A percentile compares a stretch with the other conserved stretches of the same genome.
These are phyloP conservation scores for Alca torda DNA, from an alignment of 2,797 vertebrate genomes.

Conservation along the genomic window DNA sequence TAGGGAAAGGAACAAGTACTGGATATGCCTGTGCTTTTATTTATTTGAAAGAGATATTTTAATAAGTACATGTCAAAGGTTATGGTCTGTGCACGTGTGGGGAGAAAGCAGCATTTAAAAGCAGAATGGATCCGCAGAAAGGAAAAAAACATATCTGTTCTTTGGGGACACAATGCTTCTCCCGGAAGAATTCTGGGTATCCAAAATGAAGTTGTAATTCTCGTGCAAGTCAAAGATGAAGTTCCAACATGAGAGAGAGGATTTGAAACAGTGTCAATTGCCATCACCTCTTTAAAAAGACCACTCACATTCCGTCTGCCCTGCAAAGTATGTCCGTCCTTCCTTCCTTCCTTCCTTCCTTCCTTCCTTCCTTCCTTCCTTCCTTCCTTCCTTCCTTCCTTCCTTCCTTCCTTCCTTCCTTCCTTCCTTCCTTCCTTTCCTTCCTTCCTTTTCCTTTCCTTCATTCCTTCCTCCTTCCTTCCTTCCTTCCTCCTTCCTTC, in stretches of 20 bases:
- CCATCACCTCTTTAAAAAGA: not conserved
- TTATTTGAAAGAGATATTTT: slow-evolving; percentile 12
- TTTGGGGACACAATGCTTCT: not conserved
- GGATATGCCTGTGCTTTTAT: not conserved
- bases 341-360: no score
- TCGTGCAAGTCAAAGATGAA: not conserved
- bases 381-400: not conserved
- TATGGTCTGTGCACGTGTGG: not conserved
- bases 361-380: no score
- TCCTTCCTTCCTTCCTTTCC: no score
- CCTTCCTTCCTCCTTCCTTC: no score
- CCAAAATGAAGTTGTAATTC: not conserved
- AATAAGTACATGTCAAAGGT: slow-evolving; percentile 7
- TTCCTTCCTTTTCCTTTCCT: not conserved
- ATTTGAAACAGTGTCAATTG: not conserved
- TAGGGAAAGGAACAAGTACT: not conserved
- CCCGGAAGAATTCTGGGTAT: not conserved
- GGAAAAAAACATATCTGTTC: not conserved
- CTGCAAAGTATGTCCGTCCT: not conserved
- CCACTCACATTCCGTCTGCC: not conserved
- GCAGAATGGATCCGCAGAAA: not conserved
- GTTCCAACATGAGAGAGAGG: not conserved
- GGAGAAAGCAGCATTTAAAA: not conserved
- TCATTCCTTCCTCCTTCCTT: no score
- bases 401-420: not conserved